These are phyloP conservation scores for Parapristionchus giblindavisi DNA, from an alignment of 2,888 invertebrate species.

Conservation along the genomic window DNA sequence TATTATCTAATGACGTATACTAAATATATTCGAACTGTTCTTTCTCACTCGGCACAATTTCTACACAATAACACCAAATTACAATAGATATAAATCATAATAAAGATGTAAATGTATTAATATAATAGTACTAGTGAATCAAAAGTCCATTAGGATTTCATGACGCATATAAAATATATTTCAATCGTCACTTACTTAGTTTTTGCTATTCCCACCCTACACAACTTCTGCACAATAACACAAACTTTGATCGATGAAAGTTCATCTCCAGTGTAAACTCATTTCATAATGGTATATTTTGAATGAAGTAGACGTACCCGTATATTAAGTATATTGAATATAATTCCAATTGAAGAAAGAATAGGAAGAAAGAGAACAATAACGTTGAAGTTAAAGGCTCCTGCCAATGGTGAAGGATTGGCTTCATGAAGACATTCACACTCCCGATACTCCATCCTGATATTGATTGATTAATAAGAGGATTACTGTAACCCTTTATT, in stretches of 20 bases:
- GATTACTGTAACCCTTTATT: background rate
- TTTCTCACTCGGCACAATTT: background rate
- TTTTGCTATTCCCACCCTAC: too few species aligned
- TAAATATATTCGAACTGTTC: background rate
- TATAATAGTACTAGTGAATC: too few species aligned
- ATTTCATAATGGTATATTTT: background rate
- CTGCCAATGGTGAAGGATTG: background rate
- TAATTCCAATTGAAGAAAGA: slow-evolving; percentile 55
- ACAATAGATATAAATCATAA: too few species aligned
- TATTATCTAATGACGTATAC: background rate
- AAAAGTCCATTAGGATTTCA: too few species aligned
- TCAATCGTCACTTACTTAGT: too few species aligned
- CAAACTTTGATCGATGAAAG: too few species aligned
- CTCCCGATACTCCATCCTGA: slow-evolving; percentile 1
- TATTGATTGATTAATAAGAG: too few species aligned
- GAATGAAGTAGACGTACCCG: background rate
- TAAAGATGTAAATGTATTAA: too few species aligned
- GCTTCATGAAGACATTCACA: slow-evolving; percentile 21
- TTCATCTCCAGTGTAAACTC: background rate
- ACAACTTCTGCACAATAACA: too few species aligned
- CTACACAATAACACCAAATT: too few species aligned
- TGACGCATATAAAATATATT: too few species aligned
- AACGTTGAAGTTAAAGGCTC: slow-evolving; percentile 37
- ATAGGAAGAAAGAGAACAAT: slow-evolving; percentile 54
- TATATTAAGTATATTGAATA: slow-evolving; percentile 62